Evolutionary conservation across 92 coral and sea anemone genomes (phyloP).

Genomic region (Phenganax marumi): DNA sequence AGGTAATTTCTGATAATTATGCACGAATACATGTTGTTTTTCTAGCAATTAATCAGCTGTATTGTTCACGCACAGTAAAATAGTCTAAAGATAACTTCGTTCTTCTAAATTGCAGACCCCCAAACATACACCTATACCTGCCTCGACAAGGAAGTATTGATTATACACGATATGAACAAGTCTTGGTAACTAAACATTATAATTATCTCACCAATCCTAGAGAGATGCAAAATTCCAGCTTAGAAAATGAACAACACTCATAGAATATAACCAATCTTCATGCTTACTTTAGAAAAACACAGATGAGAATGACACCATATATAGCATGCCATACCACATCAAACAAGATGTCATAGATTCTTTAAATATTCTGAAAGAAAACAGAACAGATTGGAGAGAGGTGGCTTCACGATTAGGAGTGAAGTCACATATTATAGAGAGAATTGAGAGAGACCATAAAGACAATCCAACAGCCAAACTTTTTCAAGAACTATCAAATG

Average conservation of each 20-base stretch:
- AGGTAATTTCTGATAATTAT: background rate
- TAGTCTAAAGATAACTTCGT: background rate
- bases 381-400: constrained; percentile 69
- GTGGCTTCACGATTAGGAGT: constrained; percentile 72
- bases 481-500: constrained; percentile 55
- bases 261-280: background rate
- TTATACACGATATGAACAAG: background rate
- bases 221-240: background rate
- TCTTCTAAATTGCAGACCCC: background rate
- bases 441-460: constrained; percentile 28
- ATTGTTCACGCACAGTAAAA: background rate
- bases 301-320: background rate
- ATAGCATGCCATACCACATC: constrained; percentile 55
- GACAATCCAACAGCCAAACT: constrained; percentile 62
- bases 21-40: background rate
- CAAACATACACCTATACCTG: background rate
- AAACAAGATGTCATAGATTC: constrained; percentile 55
- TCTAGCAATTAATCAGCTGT: background rate
- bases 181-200: constrained; percentile 2
- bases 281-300: background rate
- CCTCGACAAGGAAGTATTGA: constrained; percentile 26
- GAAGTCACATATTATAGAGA: constrained; percentile 43
- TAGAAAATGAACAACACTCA: background rate
- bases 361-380: constrained; percentile 60
- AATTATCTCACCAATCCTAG: too few species aligned